Conservation (phyloP, 92 coral and sea anemone species). For the Zoanthus sociatus region DNA sequence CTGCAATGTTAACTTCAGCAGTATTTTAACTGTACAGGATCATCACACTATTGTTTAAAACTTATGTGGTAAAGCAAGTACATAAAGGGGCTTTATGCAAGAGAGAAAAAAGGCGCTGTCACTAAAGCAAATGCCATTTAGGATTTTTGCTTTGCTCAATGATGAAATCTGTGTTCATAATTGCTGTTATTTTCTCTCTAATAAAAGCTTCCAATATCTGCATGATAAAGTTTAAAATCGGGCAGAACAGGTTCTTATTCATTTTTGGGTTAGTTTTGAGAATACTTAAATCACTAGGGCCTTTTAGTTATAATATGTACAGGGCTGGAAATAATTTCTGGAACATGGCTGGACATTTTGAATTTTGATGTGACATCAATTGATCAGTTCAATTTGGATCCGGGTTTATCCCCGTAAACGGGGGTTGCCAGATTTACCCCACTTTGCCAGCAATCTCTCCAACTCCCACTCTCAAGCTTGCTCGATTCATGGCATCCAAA, state of each 20-base stretch:
- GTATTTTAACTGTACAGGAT: not conserved
- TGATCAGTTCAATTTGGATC: no score
- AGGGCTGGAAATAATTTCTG: no score
- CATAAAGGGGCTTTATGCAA: not conserved
- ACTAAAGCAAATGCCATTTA: not conserved
- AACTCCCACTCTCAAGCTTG: no score
- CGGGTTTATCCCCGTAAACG: no score
- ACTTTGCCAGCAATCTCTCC: no score
- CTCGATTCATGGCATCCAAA: no score
- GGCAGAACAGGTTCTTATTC: not conserved
- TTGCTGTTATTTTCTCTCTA: not conserved
- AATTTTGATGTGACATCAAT: no score
- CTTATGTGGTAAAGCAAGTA: not conserved
- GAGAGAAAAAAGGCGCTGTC: not conserved
- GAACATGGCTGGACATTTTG: no score
- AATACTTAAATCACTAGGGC: no score
- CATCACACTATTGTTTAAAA: not conserved
- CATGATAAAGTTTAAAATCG: not conserved
- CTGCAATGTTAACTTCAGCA: conserved; percentile 46
- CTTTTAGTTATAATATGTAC: no score
- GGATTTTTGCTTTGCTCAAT: conserved; percentile 1
- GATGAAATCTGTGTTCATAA: not conserved
- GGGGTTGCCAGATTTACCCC: no score
- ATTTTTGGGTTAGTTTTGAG: no score
- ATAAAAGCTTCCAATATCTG: not conserved